A percentile compares a stretch with the other conserved stretches of the same genome.
phyloP scores from a whole-genome alignment of 2,797 vertebrate species.

The Neopelma chrysocephalum region DNA sequence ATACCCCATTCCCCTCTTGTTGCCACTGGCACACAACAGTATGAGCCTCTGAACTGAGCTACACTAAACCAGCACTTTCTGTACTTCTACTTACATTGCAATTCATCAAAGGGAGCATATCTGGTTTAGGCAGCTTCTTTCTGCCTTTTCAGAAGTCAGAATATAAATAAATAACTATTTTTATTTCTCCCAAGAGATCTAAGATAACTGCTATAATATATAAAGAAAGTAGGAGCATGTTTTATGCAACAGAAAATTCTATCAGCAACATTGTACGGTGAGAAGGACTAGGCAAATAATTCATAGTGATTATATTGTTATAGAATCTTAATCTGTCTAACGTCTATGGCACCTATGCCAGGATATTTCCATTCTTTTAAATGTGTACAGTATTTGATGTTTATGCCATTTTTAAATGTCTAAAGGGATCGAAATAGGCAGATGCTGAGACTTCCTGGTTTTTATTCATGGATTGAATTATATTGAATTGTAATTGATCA shows the following conservation, averaged over 20 bases:
- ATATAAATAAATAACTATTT: conserved; percentile 13
- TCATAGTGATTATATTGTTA: neutral
- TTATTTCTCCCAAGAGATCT: conserved; percentile 20
- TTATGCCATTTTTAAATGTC: neutral
- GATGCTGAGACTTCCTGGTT: neutral
- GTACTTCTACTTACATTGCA: neutral
- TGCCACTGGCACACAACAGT: neutral
- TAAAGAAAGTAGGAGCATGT: neutral
- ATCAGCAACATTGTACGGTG: neutral
- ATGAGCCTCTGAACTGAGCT: neutral
- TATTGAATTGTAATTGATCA: neutral
- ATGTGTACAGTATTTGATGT: neutral
- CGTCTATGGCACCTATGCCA: neutral
- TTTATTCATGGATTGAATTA: neutral
- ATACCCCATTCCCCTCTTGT: neutral
- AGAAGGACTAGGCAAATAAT: neutral
- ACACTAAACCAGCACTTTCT: neutral
- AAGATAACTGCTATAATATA: neutral
- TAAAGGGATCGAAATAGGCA: neutral
- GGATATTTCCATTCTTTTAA: neutral
- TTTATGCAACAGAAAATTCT: conserved; percentile 19
- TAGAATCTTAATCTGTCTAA: neutral
- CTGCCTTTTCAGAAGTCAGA: neutral
- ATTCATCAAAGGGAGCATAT: neutral
- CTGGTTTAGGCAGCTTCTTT: neutral